These are phyloP conservation scores for Epizoanthus fatuus DNA, from an alignment of 92 coral and sea anemone species.

Conservation along the genomic window DNA sequence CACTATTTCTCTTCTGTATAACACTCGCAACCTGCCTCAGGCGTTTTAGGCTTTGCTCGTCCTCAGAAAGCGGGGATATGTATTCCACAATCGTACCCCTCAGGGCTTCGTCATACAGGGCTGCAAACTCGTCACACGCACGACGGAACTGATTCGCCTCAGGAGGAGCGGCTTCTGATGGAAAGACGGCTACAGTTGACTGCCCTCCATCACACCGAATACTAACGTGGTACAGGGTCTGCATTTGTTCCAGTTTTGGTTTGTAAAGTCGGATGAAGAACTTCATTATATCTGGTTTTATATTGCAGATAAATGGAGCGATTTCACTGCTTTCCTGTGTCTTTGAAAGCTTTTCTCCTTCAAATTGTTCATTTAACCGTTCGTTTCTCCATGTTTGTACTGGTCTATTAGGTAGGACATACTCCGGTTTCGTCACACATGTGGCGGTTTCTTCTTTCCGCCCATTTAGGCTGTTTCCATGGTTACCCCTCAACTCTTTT, in stretches of 20 bases:
- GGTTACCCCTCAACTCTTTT: not conserved
- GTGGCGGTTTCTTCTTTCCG: not conserved
- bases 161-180: not conserved
- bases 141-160: not conserved
- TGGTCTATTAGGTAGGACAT: not conserved
- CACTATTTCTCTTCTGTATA: constrained; percentile 27
- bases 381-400: not conserved
- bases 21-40: not conserved
- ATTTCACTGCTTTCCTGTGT: not conserved
- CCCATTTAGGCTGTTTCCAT: not conserved
- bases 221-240: not conserved
- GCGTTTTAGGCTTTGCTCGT: not conserved
- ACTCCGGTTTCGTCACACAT: not conserved
- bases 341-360: not conserved
- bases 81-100: not conserved
- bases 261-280: constrained; percentile 23
- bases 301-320: not conserved
- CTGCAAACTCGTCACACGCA: constrained; percentile 12
- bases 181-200: constrained; percentile 15
- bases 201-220: constrained; percentile 15
- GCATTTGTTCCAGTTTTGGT: constrained; percentile 15
- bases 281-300: constrained; percentile 34
- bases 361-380: not conserved
- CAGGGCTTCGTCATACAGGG: constrained; percentile 27
- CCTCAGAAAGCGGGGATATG: not conserved